Conservation (phyloP, 2,888 invertebrate genomes). For the Tenthredo notha region DNA sequence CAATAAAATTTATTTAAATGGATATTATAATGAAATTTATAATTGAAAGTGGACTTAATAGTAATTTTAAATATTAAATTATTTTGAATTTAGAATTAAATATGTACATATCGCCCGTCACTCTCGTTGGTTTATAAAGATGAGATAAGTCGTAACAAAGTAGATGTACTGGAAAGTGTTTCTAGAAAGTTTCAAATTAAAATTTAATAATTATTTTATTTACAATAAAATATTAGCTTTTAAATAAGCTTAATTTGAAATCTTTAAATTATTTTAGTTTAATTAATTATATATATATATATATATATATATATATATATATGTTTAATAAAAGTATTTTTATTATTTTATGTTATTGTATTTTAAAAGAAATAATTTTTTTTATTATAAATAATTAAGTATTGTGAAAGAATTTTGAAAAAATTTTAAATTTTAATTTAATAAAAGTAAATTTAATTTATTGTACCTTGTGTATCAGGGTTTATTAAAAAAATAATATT, state of each 20-base stretch:
- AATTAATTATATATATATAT: too few species aligned
- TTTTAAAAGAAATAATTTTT: slow-evolving; percentile 79
- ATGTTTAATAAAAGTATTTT: slow-evolving; percentile 77
- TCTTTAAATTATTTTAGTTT: slow-evolving; percentile 62
- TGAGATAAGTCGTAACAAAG: slow-evolving; percentile 92
- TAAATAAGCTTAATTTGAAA: slow-evolving; percentile 76
- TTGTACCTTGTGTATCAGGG: slow-evolving; percentile 88
- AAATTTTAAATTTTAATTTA: slow-evolving; percentile 78
- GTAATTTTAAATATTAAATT: slow-evolving; percentile 81
- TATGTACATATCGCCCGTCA: slow-evolving; percentile 91
- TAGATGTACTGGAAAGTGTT: slow-evolving; percentile 88
- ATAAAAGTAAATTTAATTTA: slow-evolving; percentile 81
- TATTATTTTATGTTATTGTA: slow-evolving; percentile 69
- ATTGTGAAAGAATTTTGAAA: slow-evolving; percentile 82
- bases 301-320: too few species aligned
- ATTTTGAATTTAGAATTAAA: slow-evolving; percentile 83
- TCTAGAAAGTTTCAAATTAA: slow-evolving; percentile 83
- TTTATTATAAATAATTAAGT: slow-evolving; percentile 81
- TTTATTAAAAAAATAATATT: slow-evolving; percentile 79
- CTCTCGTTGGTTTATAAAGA: slow-evolving; percentile 82
- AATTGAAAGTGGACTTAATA: slow-evolving; percentile 84
- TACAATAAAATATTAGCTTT: slow-evolving; percentile 83
- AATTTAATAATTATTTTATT: slow-evolving; percentile 83
- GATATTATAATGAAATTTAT: slow-evolving; percentile 79
- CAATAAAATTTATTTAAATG: slow-evolving; percentile 81